Conservation (phyloP, 2,888 invertebrate species). For the Noctua pronuba region DNA sequence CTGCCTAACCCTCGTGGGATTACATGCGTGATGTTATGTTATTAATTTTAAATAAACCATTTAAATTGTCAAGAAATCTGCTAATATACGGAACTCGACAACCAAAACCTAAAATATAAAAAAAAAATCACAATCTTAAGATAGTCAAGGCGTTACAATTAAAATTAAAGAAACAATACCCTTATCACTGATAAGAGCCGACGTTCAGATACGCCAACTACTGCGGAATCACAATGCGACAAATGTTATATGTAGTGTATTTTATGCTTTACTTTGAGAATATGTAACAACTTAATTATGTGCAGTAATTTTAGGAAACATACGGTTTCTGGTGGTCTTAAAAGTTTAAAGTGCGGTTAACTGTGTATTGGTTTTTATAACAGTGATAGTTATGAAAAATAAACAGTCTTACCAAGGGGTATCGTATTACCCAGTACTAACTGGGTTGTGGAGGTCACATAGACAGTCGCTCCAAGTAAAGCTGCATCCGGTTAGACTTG, state of each 20-base stretch:
- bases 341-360: background rate
- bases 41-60: too few relatives aligned
- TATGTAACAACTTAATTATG: slow-evolving; percentile 3
- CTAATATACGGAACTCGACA: slow-evolving; percentile 22
- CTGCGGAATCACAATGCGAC: slow-evolving; percentile 60
- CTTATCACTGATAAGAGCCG: slow-evolving; percentile 67
- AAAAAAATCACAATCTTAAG: slow-evolving; percentile 51
- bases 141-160: slow-evolving; percentile 58
- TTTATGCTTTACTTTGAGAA: slow-evolving; percentile 17
- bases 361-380: background rate
- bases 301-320: background rate
- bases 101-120: slow-evolving; percentile 24
- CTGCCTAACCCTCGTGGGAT: too few relatives aligned
- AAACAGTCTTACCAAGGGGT: too few relatives aligned
- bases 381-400: background rate
- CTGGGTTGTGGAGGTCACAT: too few relatives aligned
- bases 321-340: accelerated
- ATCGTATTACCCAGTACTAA: too few relatives aligned
- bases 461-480: too few relatives aligned
- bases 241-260: slow-evolving; percentile 32
- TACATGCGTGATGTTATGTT: too few relatives aligned
- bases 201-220: slow-evolving; percentile 38
- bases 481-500: too few relatives aligned
- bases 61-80: background rate
- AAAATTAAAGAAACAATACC: slow-evolving; percentile 66